Percentiles rank a stretch among this genome's conserved stretches.
Conservation (phyloP, 2,113 vertebrate genomes). For the Cinclus cinclus region DNA sequence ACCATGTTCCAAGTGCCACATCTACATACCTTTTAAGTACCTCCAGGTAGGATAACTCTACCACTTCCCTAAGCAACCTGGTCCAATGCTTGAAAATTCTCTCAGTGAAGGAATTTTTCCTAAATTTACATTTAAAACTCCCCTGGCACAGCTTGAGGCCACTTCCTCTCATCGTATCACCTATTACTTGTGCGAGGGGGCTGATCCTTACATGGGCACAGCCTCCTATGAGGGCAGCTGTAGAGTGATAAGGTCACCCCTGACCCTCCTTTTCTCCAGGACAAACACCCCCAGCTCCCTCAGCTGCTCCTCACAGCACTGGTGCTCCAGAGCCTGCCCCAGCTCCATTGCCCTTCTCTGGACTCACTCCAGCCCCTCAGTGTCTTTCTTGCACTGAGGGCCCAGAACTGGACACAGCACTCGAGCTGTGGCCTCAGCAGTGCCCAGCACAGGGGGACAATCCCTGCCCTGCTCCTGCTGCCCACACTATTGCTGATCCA, state of each 20-base stretch:
- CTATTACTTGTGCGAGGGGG: not conserved
- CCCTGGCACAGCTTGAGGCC: not conserved
- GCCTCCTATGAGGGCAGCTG: accelerated
- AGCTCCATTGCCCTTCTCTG: not conserved
- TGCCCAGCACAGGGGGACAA: not conserved
- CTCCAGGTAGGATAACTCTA: not conserved
- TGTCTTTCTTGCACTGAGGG: not conserved
- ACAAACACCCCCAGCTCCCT: not conserved
- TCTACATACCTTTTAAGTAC: not conserved
- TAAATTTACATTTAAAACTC: not conserved
- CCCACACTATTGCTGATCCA: not conserved
- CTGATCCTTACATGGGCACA: accelerated
- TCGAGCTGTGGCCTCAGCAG: not conserved
- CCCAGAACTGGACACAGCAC: not conserved
- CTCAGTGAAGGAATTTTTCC: not conserved
- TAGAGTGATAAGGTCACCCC: too few species aligned
- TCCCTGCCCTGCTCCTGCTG: not conserved
- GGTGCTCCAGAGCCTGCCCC: not conserved
- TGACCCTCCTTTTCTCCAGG: not conserved
- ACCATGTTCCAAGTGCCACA: not conserved
- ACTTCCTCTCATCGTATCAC: not conserved
- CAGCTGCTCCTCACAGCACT: not conserved
- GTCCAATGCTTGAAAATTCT: not conserved
- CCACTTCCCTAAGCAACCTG: not conserved
- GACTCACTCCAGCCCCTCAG: not conserved